Evolutionary conservation across 1,140 invertebrate genomes (phyloP).

Genomic region (Microplitis demolitor): DNA sequence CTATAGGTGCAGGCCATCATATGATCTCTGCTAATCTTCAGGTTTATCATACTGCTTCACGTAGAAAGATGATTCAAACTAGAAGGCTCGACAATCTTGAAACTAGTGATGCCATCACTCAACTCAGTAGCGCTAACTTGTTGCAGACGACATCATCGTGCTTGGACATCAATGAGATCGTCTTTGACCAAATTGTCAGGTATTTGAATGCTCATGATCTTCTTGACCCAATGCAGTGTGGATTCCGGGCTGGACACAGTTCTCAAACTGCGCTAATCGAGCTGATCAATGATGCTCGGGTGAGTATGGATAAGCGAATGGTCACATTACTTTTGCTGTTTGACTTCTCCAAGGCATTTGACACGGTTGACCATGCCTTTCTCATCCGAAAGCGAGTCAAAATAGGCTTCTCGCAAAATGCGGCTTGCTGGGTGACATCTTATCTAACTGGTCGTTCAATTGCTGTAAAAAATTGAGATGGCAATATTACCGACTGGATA

Average conservation of each 20-base stretch:
- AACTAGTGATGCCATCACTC: too few species aligned
- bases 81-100: too few species aligned
- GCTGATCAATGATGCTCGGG: conserved; percentile 11
- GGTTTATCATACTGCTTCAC: too few species aligned
- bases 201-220: too few species aligned
- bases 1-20: too few species aligned
- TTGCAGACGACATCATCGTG: too few species aligned
- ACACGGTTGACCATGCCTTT: conserved; percentile 26
- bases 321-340: conserved; percentile 29
- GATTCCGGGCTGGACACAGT: conserved; percentile 17
- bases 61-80: too few species aligned
- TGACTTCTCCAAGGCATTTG: conserved; percentile 35
- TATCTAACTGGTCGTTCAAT: neutral
- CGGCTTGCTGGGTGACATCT: neutral
- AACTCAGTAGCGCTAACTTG: too few species aligned
- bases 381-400: neutral
- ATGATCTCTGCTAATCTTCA: too few species aligned
- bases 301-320: neutral
- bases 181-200: too few species aligned
- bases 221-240: conserved; percentile 7
- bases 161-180: too few species aligned
- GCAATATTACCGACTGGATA: neutral
- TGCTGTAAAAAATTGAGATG: neutral
- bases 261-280: conserved; percentile 23
- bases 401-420: neutral